Evolutionary conservation across 2,797 vertebrate species (phyloP), one percentile per base, ranked within the genome.

Genomic region (Ibycter americanus): DNA sequence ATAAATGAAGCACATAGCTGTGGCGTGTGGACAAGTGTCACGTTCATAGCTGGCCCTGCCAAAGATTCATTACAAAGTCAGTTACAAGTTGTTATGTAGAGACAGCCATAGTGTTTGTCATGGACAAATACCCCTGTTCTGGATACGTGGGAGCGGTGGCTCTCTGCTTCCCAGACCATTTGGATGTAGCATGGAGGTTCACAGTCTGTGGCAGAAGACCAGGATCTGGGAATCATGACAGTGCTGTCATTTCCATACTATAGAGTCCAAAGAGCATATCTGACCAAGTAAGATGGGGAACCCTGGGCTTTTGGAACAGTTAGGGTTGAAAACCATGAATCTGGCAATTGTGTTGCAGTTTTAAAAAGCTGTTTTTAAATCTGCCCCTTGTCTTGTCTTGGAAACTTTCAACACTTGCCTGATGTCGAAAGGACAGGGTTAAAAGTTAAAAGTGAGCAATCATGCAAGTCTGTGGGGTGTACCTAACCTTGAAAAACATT

Each of bases 101-200:
- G 31, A 34, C 52, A 90, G n/a, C 26, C 31, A 1, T 23, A 44
- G 46, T n/a, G 32, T 72, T 65, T 65, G 74, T 20, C 59, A 66
- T 92, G 59, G 58, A 40, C 58, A 72, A 90, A 82, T 11, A 51
- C 19, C 16, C 8, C 1, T 1, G 10, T 52, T 83, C 62, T 95
- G 51, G 74, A 5, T 44, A 11, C 0, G 1, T 79, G 62, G 29
- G 47, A 42, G 4, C 7, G 5, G 2, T 62, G 32, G 15, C 74
- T 92, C 56, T 83, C 27, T 38, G 44, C 71, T 91, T 59, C 29
- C 73, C 21, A 55, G n/a, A 18, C 29, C 6, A 7, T 38, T 87
- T 87, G 72, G 61, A 22, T 62, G 17, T 62, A 46, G 54, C 44
- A 32, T 11, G 62, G 62, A 11, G 2, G 14, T 77, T 94, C 32